Evolutionary conservation across 2,888 invertebrate species (phyloP), one percentile per base, ranked within the genome.

Genomic region (Syrphus vitripennis): DNA sequence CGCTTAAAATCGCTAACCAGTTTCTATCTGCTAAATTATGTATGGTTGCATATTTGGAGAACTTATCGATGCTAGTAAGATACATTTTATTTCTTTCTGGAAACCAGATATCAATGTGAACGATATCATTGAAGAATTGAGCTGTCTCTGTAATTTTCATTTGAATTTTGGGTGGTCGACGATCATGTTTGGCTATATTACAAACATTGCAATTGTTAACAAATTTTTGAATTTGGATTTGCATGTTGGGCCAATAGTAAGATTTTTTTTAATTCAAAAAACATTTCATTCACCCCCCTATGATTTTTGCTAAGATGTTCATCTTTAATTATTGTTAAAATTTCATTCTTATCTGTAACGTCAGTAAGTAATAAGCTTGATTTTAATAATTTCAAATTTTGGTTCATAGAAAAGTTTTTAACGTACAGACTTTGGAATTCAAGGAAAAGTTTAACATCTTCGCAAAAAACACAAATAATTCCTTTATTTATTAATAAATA

Each of bases 281-380:
- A 88, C 57, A 1, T 88, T 88, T 12, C 88, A 59, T 59, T 89
- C 88, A 4, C 83, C 65, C 65, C 87, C 9, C 63, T 45, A 37
- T 74, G 63, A 19, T 74, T 63, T 29, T 37, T 59, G n/a, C n/a
- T n/a, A n/a, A n/a, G n/a, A n/a, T n/a, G n/a, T n/a, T n/a, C n/a
- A n/a, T n/a, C n/a, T n/a, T n/a, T n/a, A n/a, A n/a, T n/a, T n/a
- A n/a, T n/a, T n/a, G n/a, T n/a, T n/a, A n/a, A n/a, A n/a, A n/a
- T n/a, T n/a, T n/a, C n/a, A n/a, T n/a, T n/a, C n/a, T n/a, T n/a
- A n/a, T n/a, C n/a, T n/a, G n/a, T n/a, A n/a, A n/a, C n/a, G n/a
- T n/a, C n/a, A n/a, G n/a, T n/a, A 7, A 59, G n/a, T 59, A 37
- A 21, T n/a, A 37, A 6, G 9, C 37, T 37, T 63, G 74, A 19